Conservation (phyloP, 2,113 vertebrate genomes). For the Labeo rohita region DNA sequence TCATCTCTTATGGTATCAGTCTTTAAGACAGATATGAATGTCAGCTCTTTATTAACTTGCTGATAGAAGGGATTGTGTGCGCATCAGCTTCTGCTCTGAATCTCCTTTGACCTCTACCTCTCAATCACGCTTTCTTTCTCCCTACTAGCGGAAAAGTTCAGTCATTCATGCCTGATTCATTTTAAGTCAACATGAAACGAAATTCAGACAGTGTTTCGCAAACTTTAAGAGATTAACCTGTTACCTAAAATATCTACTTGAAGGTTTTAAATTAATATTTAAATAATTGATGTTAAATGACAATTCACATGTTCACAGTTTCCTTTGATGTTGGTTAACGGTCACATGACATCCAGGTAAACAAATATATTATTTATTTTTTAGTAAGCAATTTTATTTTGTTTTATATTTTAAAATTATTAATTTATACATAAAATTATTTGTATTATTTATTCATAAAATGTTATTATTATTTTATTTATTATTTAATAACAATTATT, state of each 20-base stretch:
- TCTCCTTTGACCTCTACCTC: slow-evolving; percentile 41
- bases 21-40: slow-evolving; percentile 78
- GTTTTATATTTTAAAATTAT: too few relatives aligned
- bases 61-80: slow-evolving; percentile 70
- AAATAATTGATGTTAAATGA: too few relatives aligned
- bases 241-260: too few relatives aligned
- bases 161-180: neutral
- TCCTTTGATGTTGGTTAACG: neutral
- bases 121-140: slow-evolving; percentile 52
- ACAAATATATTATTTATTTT: too few relatives aligned
- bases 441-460: too few relatives aligned
- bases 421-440: too few relatives aligned
- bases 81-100: slow-evolving; percentile 43
- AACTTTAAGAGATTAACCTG: too few relatives aligned
- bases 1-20: slow-evolving; percentile 71
- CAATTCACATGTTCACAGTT: neutral
- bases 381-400: too few relatives aligned
- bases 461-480: too few relatives aligned
- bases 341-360: neutral
- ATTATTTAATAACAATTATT: too few relatives aligned
- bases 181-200: neutral
- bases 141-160: neutral
- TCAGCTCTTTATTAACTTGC: slow-evolving; percentile 76
- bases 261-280: too few relatives aligned
- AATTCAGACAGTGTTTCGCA: neutral